Percentiles rank a stretch among this genome's conserved stretches.
phyloP scores from a whole-genome alignment of 2,797 vertebrate species.

The Buphagus erythrorhynchus region DNA sequence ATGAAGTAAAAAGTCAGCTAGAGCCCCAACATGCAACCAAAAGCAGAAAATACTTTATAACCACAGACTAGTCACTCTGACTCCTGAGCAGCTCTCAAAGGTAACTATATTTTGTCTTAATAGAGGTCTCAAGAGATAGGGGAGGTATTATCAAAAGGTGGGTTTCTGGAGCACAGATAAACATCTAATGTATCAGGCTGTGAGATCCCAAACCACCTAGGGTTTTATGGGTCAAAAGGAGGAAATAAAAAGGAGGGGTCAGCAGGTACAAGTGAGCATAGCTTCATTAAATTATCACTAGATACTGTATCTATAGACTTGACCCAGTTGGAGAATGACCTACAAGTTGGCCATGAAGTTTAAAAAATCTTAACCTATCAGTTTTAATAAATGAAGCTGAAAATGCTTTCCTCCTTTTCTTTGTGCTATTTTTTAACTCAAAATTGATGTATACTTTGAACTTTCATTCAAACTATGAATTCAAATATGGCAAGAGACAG shows the following conservation, averaged over 20 bases:
- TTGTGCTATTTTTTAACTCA: neutral
- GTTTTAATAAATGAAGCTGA: neutral
- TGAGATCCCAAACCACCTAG: neutral
- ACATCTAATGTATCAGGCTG: neutral
- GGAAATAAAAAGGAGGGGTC: accelerated
- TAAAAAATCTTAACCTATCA: neutral
- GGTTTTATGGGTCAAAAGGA: neutral
- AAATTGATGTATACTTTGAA: neutral
- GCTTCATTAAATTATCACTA: neutral
- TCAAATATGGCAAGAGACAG: neutral
- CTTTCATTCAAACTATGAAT: neutral
- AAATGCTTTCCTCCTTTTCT: neutral
- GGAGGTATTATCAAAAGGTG: neutral
- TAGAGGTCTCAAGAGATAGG: neutral
- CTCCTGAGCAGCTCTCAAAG: neutral
- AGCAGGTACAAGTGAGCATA: neutral
- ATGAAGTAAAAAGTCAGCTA: neutral
- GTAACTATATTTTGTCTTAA: neutral
- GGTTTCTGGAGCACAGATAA: neutral
- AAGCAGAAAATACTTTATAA: neutral
- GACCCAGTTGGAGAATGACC: neutral
- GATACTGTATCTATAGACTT: neutral
- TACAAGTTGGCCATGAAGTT: neutral
- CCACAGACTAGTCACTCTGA: neutral
- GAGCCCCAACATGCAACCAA: neutral